A percentile compares a stretch with the other conserved stretches of the same genome.
Conservation (phyloP, 2,888 invertebrate species). For the Lepidonotus clava region DNA sequence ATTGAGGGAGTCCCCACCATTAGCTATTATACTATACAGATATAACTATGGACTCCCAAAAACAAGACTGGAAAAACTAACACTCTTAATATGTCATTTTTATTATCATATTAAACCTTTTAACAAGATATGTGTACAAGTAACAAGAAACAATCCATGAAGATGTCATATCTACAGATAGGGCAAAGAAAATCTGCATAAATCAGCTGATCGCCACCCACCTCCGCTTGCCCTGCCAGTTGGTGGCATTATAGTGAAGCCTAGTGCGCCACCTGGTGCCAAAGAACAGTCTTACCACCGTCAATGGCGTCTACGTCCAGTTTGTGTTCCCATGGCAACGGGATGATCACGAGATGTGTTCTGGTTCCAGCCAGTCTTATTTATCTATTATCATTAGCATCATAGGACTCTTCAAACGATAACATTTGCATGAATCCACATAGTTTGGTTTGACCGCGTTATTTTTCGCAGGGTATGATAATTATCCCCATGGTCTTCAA, state of each 20-base stretch:
- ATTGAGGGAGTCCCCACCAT: no score
- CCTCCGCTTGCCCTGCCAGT: background rate
- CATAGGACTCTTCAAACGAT: background rate
- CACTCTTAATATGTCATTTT: conserved; percentile 23
- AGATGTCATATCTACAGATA: conserved; percentile 52
- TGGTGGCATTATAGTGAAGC: conserved; percentile 32
- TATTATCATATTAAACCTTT: conserved; percentile 51
- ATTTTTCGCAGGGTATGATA: background rate
- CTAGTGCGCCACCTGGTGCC: conserved; percentile 32
- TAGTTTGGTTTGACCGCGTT: background rate
- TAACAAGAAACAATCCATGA: conserved; percentile 54
- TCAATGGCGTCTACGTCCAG: conserved; percentile 29
- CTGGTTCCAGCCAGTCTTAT: conserved; percentile 48
- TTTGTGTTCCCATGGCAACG: background rate
- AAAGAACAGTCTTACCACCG: conserved; percentile 40
- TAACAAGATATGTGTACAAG: conserved; percentile 54
- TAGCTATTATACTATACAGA: no score
- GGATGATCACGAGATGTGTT: conserved; percentile 13
- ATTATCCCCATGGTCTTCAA: background rate
- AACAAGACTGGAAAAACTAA: no score
- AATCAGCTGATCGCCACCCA: conserved; percentile 43
- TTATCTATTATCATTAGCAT: background rate
- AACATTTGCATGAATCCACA: conserved; percentile 25
- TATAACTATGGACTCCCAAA: no score
- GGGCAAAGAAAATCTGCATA: conserved; percentile 51